Base-by-base conservation (phyloP, 2,113 vertebrate species). In the Rhizomys pruinosus region DNA sequence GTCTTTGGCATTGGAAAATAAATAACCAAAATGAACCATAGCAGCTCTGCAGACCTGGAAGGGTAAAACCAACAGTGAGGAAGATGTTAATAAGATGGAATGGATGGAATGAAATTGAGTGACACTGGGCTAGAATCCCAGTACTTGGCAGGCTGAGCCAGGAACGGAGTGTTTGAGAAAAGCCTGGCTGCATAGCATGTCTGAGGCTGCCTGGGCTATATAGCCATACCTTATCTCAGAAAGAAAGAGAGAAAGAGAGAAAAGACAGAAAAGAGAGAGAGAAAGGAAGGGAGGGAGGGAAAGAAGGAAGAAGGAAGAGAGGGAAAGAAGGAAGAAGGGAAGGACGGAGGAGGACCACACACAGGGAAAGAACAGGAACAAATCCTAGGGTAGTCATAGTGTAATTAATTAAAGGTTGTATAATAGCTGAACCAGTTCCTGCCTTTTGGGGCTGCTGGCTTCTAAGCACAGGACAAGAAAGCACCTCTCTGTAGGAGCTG, bases 1-100 rank as follows among this genome's bases (percentile, higher is more conserved):
- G 32, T 92, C 63, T 96, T 89, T 81, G 47, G 84, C 73, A 89
- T 84, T 42, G n/a, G 74, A 86, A 42, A 88, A 71, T 79, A 76
- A 84, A 37, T 89, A 37, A n/a, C 20, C 82, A 82, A 90, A 89
- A 93, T 73, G 81, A 55, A 29, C 7, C 10, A 63, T 3, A 77
- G 16, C 15, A 84, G 13, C 22, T 6, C n/a, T 89, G n/a, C 25
- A 91, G 91, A 86, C 34, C 37, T 69, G 29, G 42, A 92, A 90
- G 55, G 22, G 27, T 84, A 27, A 34, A 76, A 63, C 63, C 55
- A 73, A 61, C 44, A 52, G 19, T 27, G 17, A 81, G 29, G 22
- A 47, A 86, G n/a, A 89, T 94, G 94, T 84, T 6, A 80, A 59
- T 92, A 92, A 44, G 27, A 79, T 39, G 22, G 2, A 68, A 61